A percentile compares a stretch with the other conserved stretches of the same genome.
These are phyloP conservation scores for Drosophila oshimai DNA, from an alignment of 1,140 invertebrate species.

Conservation along the genomic window DNA sequence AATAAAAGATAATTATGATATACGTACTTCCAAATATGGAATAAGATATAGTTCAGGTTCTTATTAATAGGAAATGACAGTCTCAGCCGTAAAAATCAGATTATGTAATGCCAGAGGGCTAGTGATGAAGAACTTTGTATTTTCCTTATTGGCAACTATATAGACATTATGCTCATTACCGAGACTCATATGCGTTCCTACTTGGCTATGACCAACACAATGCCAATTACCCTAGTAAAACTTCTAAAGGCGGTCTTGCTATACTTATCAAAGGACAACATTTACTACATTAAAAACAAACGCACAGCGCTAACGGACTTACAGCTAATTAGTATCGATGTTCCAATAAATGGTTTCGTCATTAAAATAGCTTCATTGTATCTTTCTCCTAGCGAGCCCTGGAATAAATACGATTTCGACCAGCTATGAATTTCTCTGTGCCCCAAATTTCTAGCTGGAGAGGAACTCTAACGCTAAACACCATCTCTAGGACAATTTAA, in stretches of 20 bases:
- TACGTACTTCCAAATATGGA: neutral
- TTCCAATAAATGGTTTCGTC: neutral
- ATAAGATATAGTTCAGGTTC: constrained; percentile 4
- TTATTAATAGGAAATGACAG: constrained; percentile 5
- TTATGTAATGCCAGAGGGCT: constrained; percentile 24
- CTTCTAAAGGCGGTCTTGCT: constrained; percentile 1
- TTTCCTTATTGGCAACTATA: neutral
- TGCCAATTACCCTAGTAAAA: constrained; percentile 8
- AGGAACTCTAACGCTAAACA: constrained; percentile 14
- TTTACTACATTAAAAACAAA: neutral
- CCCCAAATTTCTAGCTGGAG: neutral
- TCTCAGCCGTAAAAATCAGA: constrained; percentile 8
- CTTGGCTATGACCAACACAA: constrained; percentile 12
- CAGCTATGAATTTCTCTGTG: neutral
- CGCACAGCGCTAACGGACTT: neutral
- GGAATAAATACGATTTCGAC: constrained; percentile 4
- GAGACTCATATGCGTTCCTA: neutral
- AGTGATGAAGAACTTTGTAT: neutral
- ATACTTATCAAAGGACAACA: neutral
- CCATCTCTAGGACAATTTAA: constrained; percentile 8
- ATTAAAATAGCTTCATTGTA: constrained; percentile 3
- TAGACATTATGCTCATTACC: constrained; percentile 1
- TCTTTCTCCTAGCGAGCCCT: neutral
- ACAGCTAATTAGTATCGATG: neutral
- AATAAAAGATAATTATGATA: neutral